Evolutionary conservation across 2,113 vertebrate species (phyloP).

Genomic region (Sphyrna mokarran): DNA sequence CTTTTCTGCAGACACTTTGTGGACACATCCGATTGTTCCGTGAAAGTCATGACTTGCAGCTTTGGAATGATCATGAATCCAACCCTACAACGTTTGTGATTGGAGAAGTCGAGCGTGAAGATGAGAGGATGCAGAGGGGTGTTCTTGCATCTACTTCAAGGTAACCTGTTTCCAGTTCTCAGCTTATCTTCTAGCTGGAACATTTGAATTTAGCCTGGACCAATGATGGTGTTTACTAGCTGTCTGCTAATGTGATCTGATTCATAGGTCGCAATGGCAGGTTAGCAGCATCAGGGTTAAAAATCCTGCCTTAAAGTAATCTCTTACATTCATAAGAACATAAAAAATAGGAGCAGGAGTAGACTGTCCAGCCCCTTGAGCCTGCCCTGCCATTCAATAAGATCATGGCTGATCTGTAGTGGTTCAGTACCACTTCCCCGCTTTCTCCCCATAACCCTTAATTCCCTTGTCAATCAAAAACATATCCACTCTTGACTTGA

Average conservation of each 20-base stretch:
- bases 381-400: no score
- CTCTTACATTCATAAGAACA: not conserved
- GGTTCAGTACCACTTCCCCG: no score
- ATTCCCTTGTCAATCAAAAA: no score
- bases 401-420: no score
- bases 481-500: no score
- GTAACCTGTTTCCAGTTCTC: slow-evolving; percentile 47
- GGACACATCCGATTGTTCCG: slow-evolving; percentile 71
- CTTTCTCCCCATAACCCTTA: no score
- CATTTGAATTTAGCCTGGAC: not conserved
- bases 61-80: slow-evolving; percentile 38
- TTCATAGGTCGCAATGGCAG: not conserved
- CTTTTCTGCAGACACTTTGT: slow-evolving; percentile 84
- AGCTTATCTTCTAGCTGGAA: not conserved
- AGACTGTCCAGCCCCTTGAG: no score
- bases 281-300: not conserved
- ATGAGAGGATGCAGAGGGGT: slow-evolving; percentile 53
- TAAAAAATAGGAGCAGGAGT: no score
- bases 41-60: slow-evolving; percentile 49
- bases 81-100: slow-evolving; percentile 63
- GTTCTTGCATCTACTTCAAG: slow-evolving; percentile 67
- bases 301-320: not conserved
- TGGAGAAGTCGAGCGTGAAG: slow-evolving; percentile 57
- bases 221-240: not conserved
- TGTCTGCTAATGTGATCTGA: not conserved